These are phyloP conservation scores for Arctopsyche grandis DNA, from an alignment of 1,140 invertebrate species.

Conservation along the genomic window DNA sequence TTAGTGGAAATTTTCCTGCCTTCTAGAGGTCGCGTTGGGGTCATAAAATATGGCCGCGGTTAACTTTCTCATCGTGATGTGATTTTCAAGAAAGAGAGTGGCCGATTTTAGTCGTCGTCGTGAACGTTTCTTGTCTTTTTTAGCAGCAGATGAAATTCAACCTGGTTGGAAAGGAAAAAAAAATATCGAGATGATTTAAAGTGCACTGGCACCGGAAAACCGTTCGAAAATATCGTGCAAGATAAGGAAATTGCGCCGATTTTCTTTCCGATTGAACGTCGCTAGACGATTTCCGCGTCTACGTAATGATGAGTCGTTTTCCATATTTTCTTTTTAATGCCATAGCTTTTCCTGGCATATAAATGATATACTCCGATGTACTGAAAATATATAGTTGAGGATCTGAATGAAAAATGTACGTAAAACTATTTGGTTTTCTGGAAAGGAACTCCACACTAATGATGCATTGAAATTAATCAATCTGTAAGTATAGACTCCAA, in stretches of 20 bases:
- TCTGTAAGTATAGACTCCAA: no score
- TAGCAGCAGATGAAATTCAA: background rate
- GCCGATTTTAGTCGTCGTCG: background rate
- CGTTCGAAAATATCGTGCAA: background rate
- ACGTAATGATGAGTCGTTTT: no score
- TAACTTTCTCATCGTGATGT: background rate
- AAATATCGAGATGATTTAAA: conserved; percentile 1
- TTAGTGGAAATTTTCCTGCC: background rate
- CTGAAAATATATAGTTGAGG: no score
- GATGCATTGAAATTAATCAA: no score
- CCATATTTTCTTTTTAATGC: no score
- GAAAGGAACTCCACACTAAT: no score
- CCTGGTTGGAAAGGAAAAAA: background rate
- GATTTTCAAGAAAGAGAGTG: conserved; percentile 4
- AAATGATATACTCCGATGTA: no score
- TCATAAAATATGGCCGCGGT: background rate
- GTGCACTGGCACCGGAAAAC: background rate
- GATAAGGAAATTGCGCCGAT: background rate
- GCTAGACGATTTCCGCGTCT: background rate
- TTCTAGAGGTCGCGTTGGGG: background rate
- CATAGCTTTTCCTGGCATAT: no score
- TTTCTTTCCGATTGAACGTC: background rate
- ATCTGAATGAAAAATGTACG: no score
- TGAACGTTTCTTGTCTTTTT: background rate
- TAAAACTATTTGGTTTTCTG: no score